These are phyloP conservation scores for Parascotia fuliginaria DNA, from an alignment of 2,888 invertebrate species.

Conservation along the genomic window DNA sequence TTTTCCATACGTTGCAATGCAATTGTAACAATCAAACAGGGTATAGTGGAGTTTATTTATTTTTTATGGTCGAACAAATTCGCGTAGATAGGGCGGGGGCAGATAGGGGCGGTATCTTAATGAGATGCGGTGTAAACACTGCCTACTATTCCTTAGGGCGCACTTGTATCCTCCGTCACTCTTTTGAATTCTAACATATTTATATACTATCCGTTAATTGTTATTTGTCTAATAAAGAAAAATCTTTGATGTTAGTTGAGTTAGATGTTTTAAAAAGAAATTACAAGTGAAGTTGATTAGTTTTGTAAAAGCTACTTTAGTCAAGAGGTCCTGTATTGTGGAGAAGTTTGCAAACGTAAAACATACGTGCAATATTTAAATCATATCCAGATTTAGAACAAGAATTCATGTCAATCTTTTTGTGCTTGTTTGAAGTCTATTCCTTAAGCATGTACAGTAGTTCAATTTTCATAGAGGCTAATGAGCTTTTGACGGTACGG, in stretches of 20 bases:
- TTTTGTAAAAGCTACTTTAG: no score
- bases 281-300: no score
- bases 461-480: no score
- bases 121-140: constrained; percentile 77
- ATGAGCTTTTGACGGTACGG: no score
- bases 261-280: not conserved
- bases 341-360: no score
- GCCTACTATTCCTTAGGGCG: constrained; percentile 67
- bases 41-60: constrained; percentile 64
- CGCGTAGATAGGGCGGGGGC: constrained; percentile 37
- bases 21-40: constrained; percentile 46
- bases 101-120: constrained; percentile 58
- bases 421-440: no score
- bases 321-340: no score
- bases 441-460: no score
- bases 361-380: no score
- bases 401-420: no score
- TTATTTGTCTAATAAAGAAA: constrained; percentile 29
- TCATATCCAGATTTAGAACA: no score
- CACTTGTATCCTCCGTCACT: constrained; percentile 43
- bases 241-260: constrained; percentile 15
- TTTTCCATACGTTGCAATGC: constrained; percentile 27
- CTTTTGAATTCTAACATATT: constrained; percentile 42
- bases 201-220: constrained; percentile 47
- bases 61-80: constrained; percentile 72